phyloP scores from a whole-genome alignment of 2,797 vertebrate species.

The Rhinogobio ventralis region DNA sequence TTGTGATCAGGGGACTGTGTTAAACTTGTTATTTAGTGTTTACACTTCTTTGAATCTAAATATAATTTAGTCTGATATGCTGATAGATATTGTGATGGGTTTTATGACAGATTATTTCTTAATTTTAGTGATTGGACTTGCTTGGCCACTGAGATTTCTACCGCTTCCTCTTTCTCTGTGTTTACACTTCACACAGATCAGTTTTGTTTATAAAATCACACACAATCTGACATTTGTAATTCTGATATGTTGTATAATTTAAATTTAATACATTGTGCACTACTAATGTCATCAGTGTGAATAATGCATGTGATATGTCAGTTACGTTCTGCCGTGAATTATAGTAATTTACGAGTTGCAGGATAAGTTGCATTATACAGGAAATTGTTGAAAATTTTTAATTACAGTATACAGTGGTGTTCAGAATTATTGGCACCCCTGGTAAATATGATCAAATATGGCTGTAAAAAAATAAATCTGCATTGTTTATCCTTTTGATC shows the following conservation, averaged over 20 bases:
- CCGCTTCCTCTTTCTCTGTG: neutral
- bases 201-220: neutral
- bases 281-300: neutral
- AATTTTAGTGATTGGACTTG: neutral
- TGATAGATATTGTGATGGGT: neutral
- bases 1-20: slow-evolving; percentile 33
- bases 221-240: neutral
- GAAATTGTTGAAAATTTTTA: neutral
- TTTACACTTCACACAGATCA: neutral
- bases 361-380: neutral
- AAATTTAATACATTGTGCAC: neutral
- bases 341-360: neutral
- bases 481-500: no score
- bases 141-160: neutral
- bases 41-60: slow-evolving; percentile 28
- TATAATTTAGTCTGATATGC: slow-evolving; percentile 2
- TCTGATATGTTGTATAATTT: neutral
- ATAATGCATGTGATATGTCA: neutral
- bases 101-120: slow-evolving; percentile 10
- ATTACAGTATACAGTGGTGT: neutral
- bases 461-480: no score
- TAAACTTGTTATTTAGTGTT: slow-evolving; percentile 50
- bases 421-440: no score
- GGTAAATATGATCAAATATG: no score
- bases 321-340: neutral